Conservation (phyloP, 2,113 vertebrate genomes). For the Prionailurus bengalensis region DNA sequence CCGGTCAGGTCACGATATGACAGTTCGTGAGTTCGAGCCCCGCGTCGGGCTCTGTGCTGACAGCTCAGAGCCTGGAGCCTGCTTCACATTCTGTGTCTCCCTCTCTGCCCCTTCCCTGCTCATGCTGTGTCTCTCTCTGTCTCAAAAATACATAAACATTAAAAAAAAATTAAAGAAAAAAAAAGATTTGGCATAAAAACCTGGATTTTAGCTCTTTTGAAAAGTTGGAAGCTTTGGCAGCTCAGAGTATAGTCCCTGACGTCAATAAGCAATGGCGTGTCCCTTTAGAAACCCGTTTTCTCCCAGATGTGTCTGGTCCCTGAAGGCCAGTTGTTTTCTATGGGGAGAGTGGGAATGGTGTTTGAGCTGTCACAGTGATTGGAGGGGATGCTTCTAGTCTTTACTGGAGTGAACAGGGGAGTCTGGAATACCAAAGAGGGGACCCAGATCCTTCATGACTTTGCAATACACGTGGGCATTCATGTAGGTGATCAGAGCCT, state of each 20-base stretch:
- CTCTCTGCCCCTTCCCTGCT: no score
- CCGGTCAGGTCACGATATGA: no score
- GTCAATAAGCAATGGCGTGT: neutral
- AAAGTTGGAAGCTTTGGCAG: neutral
- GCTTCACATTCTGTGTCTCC: no score
- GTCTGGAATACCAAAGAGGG: neutral
- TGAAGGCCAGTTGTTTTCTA: neutral
- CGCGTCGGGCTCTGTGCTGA: rapidly evolving
- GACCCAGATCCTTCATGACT: neutral
- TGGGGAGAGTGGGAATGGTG: neutral
- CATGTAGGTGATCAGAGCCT: neutral
- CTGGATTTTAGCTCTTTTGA: neutral
- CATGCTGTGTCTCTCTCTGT: no score
- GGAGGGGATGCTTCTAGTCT: neutral
- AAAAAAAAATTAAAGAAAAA: neutral
- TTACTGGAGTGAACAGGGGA: neutral
- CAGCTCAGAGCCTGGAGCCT: no score
- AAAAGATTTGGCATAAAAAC: neutral
- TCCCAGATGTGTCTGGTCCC: neutral
- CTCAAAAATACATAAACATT: no score
- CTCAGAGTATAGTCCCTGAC: neutral
- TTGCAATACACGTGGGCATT: neutral
- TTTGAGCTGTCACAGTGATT: neutral
- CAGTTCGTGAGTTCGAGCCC: no score
- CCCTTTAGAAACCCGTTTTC: neutral